Evolutionary conservation across 2,888 invertebrate species (phyloP), one percentile per base, ranked within the genome.

Genomic region (Fragum whitleyi): DNA sequence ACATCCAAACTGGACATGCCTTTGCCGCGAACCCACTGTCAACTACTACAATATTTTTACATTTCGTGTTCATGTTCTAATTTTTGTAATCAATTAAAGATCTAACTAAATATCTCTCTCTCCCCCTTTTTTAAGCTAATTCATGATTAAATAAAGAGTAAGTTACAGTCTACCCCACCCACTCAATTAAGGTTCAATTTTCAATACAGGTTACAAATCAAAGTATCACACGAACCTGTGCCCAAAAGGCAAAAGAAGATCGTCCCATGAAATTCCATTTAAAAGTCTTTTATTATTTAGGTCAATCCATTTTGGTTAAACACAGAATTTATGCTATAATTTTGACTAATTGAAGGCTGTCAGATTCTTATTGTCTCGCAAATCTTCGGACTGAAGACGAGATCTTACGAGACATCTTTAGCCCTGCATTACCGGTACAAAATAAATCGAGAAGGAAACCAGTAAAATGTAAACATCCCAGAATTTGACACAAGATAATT

Each of bases 151-250:
- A n/a, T n/a, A n/a, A n/a, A n/a, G n/a, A n/a, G n/a, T n/a, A n/a
- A n/a, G n/a, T n/a, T n/a, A n/a, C n/a, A n/a, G n/a, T n/a, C 16
- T 70, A 79, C 79, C 79, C 79, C 79, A 79, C 79, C 79, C 79
- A 74, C 21, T 36, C 47, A 53, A 39, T 71, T 55, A 51, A 28
- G 23, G 36, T 1, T 36, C 19, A 16, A 14, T 19, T 61, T 28
- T 26, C n/a, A 11, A 53, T 36, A 70, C n/a, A 14, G 28, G 53
- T 70, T 55, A 55, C 29, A 32, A 36, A 6, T 23, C 26, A 2
- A 23, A 65, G 61, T 51, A 21, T 19, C 36, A 7, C 26, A 75
- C 79, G 39, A 39, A 79, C 79, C 79, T 51, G 51, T 26, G 16
- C 79, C 67, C 55, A 42, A 57, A 23, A 76, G 75, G 68, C 75